Base-by-base conservation (phyloP, 2,797 vertebrate genomes). In the Parotocinclus haroldoi region DNA sequence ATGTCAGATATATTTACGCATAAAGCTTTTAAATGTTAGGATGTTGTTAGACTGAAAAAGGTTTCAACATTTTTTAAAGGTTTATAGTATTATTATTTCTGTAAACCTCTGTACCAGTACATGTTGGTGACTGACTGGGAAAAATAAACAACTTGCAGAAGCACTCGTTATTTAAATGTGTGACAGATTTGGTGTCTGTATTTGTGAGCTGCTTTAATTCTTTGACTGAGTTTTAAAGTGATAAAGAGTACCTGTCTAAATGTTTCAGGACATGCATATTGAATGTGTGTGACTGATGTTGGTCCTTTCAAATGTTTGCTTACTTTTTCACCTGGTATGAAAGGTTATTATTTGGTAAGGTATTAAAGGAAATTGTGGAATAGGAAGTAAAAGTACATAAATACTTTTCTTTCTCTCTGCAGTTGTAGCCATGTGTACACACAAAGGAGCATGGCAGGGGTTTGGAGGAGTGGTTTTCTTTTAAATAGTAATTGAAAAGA, bases 391-490 rank as follows among this genome's bases (percentile, higher is more conserved):
- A 44, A 53, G 56, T 59, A 59, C 53, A 7, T 49, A 36, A 63
- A 64, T 19, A 68, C 61, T 71, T 69, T 42, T 45, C 56, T 49
- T 27, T 75, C 51, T n/a, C 27, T 72, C 50, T 48, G 53, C 51
- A 64, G 59, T 62, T 60, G 12, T 53, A 74, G 82, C 78, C 78
- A 84, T 75, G 84, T 80, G 83, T 76, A 85, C 85, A 83, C 66
- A 76, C 71, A 74, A 79, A 67, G 68, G 76, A 79, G 81, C 81
- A 81, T 83, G 84, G 79, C 76, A 76, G 78, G 74, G 76, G 63
- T 89, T 89, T 85, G 83, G 79, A 74, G 80, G 79, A 85, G 88
- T 87, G 85, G 77, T 65, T 58, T 66, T 84, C 82, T 81, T 74
- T 71, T 70, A 82, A 69, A 66, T 12, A 4, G 38, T 67, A 63